Percentiles rank a stretch among this genome's conserved stretches.
phyloP scores from a whole-genome alignment of 2,113 vertebrate species.

The Ovis canadensis region DNA sequence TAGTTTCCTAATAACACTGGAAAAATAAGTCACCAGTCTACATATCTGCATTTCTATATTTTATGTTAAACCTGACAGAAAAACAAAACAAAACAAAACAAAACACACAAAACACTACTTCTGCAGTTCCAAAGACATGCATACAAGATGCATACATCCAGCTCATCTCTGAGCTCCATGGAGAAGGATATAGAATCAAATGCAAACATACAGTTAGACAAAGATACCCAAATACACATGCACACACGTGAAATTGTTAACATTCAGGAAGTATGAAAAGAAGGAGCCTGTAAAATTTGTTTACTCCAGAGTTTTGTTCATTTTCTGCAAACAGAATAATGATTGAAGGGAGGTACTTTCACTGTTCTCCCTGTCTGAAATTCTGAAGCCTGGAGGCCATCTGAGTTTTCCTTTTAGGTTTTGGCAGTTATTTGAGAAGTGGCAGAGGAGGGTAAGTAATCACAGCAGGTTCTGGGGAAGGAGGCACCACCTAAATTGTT shows the following conservation, averaged over 20 bases:
- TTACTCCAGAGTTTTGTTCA: conserved; percentile 3
- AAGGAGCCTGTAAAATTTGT: background rate
- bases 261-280: background rate
- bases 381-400: conserved; percentile 12
- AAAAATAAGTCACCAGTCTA: background rate
- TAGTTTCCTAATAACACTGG: background rate
- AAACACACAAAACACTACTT: background rate
- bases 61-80: background rate
- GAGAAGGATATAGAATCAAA: background rate
- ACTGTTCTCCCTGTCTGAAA: background rate
- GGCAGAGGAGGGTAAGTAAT: background rate
- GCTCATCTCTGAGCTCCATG: background rate
- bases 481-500: background rate
- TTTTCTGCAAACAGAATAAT: conserved; percentile 22
- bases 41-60: background rate
- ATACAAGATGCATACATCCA: background rate
- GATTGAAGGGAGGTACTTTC: background rate
- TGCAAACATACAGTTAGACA: background rate
- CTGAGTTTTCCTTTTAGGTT: conserved; percentile 8
- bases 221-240: background rate
- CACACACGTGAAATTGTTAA: background rate
- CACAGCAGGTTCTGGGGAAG: background rate
- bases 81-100: too few species aligned
- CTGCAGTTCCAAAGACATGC: background rate
- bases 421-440: conserved; percentile 37